phyloP scores from a whole-genome alignment of 2,888 invertebrate species.

The Carcina quercana region DNA sequence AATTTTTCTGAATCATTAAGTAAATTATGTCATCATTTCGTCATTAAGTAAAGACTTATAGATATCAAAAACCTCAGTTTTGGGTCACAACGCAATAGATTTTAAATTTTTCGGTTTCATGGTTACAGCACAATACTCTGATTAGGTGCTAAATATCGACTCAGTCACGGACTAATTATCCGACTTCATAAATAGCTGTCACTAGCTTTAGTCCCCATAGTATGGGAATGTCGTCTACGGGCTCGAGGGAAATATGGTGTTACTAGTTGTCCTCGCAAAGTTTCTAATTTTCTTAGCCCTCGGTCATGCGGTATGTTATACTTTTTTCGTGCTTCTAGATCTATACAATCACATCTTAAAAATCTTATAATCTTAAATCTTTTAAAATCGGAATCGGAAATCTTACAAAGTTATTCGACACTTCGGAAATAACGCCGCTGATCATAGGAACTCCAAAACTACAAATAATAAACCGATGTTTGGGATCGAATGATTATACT shows the following conservation, averaged over 20 bases:
- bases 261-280: constrained; percentile 30
- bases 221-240: constrained; percentile 26
- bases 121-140: constrained; percentile 10
- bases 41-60: neutral
- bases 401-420: too few species aligned
- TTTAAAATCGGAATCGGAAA: too few species aligned
- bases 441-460: too few species aligned
- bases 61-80: neutral
- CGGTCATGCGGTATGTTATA: constrained; percentile 44
- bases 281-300: constrained; percentile 34
- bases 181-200: constrained; percentile 29
- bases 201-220: constrained; percentile 27
- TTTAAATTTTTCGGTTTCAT: too few species aligned
- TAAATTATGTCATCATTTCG: too few species aligned
- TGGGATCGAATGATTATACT: too few species aligned
- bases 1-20: too few species aligned
- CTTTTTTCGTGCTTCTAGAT: too few species aligned
- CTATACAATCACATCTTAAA: too few species aligned
- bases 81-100: neutral
- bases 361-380: too few species aligned
- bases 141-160: constrained; percentile 10
- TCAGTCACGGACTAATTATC: constrained; percentile 9
- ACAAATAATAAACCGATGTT: too few species aligned
- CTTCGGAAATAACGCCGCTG: too few species aligned
- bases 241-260: constrained; percentile 24